Conservation (phyloP, 2,113 vertebrate genomes). For the Ifrita kowaldi region DNA sequence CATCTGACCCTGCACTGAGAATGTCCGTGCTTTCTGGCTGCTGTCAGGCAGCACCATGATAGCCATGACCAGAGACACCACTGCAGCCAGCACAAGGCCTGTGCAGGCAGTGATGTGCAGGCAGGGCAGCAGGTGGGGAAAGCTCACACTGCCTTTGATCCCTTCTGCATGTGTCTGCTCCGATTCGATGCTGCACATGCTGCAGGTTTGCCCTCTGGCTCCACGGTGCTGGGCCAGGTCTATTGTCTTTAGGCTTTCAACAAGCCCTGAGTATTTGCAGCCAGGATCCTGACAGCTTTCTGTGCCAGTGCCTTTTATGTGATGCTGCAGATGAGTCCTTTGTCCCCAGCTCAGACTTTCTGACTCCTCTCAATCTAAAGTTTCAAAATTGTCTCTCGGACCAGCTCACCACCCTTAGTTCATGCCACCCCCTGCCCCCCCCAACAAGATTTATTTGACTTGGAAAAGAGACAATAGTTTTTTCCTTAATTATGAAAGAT, state of each 20-base stretch:
- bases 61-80: fast-evolving
- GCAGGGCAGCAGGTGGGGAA: neutral
- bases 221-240: neutral
- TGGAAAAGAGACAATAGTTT: constrained; percentile 21
- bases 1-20: neutral
- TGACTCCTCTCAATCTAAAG: constrained; percentile 13
- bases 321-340: neutral
- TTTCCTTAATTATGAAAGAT: constrained; percentile 19
- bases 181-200: fast-evolving
- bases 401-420: neutral
- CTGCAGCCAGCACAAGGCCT: fast-evolving
- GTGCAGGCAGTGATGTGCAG: neutral
- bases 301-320: neutral
- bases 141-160: neutral
- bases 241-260: neutral
- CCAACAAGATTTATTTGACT: constrained; percentile 24
- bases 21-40: neutral
- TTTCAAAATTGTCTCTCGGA: neutral
- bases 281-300: neutral
- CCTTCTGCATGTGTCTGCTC: neutral
- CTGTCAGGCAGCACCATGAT: neutral
- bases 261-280: neutral
- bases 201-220: neutral
- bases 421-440: too few relatives aligned
- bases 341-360: constrained; percentile 22